Conservation (phyloP, 2,113 vertebrate species). For the Neodontobutis hainanensis region DNA sequence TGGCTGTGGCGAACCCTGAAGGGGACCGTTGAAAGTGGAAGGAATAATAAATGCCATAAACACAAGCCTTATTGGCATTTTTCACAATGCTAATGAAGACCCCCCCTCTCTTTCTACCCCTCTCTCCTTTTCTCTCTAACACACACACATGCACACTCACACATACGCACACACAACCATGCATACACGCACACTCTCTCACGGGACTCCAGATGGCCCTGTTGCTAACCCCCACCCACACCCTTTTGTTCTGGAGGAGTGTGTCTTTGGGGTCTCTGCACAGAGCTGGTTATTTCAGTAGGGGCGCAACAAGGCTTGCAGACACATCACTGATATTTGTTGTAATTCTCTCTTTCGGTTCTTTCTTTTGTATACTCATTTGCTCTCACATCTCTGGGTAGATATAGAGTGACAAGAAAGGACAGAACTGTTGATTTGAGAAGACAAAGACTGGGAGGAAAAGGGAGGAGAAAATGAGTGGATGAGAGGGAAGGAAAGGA, state of each 20-base stretch:
- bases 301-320: conserved; percentile 51
- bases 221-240: conserved; percentile 73
- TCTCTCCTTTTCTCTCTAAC: background rate
- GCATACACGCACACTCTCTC: conserved; percentile 27
- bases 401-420: conserved; percentile 11
- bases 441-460: background rate
- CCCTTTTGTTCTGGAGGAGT: conserved; percentile 80
- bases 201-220: conserved; percentile 70
- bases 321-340: conserved; percentile 12
- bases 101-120: conserved; percentile 10
- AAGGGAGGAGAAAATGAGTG: background rate
- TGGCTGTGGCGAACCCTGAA: no score
- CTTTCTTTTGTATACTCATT: no score
- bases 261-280: conserved; percentile 63
- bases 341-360: no score
- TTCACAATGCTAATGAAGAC: conserved; percentile 53
- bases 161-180: conserved; percentile 2
- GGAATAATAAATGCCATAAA: conserved; percentile 30
- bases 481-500: background rate
- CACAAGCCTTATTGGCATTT: conserved; percentile 28
- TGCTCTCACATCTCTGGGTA: background rate
- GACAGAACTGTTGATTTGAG: background rate
- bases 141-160: background rate
- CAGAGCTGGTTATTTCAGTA: conserved; percentile 57
- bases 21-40: background rate